Conservation (phyloP, 2,113 vertebrate species). For the Echinops telfairi region DNA sequence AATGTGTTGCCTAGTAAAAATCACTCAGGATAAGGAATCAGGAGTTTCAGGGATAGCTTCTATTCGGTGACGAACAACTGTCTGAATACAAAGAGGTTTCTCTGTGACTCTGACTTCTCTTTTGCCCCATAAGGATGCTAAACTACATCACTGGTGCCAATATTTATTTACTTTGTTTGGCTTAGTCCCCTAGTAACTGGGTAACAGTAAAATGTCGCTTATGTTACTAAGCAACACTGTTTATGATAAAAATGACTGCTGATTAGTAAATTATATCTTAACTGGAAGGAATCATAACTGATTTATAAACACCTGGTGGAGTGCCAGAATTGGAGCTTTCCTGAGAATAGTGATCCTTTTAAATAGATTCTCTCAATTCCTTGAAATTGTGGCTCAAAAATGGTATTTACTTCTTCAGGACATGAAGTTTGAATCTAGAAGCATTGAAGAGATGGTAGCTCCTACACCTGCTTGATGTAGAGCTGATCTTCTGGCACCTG, state of each 20-base stretch:
- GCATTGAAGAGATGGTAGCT: neutral
- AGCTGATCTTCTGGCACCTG: no score
- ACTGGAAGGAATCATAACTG: neutral
- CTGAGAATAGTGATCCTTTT: accelerated
- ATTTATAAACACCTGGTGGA: no score
- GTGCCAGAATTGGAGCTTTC: neutral
- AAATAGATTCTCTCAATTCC: accelerated
- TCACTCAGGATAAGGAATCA: neutral
- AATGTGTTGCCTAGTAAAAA: neutral
- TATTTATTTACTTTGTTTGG: neutral
- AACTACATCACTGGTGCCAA: neutral
- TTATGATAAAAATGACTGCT: neutral
- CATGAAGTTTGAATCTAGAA: neutral
- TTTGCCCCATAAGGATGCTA: accelerated
- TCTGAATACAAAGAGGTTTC: neutral
- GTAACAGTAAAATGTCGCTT: neutral
- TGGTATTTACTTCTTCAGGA: no score
- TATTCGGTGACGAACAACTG: no score
- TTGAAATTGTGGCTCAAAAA: neutral
- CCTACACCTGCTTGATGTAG: accelerated
- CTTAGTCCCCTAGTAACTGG: constrained; percentile 12
- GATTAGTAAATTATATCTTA: neutral
- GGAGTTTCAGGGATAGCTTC: accelerated
- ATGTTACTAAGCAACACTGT: constrained; percentile 38
- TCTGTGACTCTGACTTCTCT: accelerated